phyloP scores from a whole-genome alignment of 2,113 vertebrate genomes.

The Poecilia latipinna region DNA sequence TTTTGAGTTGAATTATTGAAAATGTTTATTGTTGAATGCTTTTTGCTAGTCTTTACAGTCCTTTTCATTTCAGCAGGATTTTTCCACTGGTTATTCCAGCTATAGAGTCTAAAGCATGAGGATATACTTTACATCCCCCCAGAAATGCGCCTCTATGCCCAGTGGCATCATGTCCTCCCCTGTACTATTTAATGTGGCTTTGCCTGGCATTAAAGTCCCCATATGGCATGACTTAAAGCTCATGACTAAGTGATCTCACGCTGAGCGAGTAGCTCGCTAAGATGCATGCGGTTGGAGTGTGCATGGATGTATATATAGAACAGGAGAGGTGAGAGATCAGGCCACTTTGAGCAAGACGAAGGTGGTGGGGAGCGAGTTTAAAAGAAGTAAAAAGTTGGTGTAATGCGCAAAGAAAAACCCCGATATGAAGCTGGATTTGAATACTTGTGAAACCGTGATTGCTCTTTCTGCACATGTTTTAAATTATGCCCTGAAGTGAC shows the following conservation, averaged over 20 bases:
- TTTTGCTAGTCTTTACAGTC: background rate
- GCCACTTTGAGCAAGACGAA: background rate
- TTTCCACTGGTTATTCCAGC: conserved; percentile 20
- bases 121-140: conserved; percentile 37
- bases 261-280: conserved; percentile 44
- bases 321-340: conserved; percentile 20
- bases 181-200: conserved; percentile 53
- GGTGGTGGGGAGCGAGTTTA: background rate
- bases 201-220: conserved; percentile 54
- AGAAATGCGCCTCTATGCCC: conserved; percentile 4
- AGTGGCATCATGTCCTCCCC: conserved; percentile 30
- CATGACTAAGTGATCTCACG: conserved; percentile 68
- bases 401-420: background rate
- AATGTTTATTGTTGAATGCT: background rate
- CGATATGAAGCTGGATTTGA: conserved; percentile 10
- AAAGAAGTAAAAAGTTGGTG: background rate
- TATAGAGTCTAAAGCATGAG: conserved; percentile 13
- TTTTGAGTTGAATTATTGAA: too few relatives aligned
- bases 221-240: conserved; percentile 69
- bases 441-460: conserved; percentile 31
- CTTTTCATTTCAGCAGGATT: conserved; percentile 7
- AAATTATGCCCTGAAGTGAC: conserved; percentile 53
- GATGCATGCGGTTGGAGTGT: conserved; percentile 51
- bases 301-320: background rate
- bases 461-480: conserved; percentile 52